Evolutionary conservation across 2,888 invertebrate genomes (phyloP).

Genomic region (Xestobium rufovillosum): DNA sequence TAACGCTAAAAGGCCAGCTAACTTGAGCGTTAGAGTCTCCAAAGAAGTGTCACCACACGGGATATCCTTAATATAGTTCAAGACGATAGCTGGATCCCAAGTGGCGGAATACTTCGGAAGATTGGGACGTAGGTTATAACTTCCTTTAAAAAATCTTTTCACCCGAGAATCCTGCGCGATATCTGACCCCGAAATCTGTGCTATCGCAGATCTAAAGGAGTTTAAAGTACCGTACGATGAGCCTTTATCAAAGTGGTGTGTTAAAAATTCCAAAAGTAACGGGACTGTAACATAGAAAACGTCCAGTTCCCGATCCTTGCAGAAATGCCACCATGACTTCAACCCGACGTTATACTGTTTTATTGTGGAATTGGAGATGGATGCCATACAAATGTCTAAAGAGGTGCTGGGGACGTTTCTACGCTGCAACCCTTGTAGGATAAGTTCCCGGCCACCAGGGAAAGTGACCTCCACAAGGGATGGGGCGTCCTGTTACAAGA

Average conservation of each 20-base stretch:
- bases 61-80: slow-evolving; percentile 17
- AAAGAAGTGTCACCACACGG: slow-evolving; percentile 16
- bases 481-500: slow-evolving; percentile 10
- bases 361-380: slow-evolving; percentile 7
- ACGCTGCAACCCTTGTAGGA: slow-evolving; percentile 5
- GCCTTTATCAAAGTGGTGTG: slow-evolving; percentile 5
- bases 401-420: slow-evolving; percentile 6
- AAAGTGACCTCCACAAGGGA: slow-evolving; percentile 8
- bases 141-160: slow-evolving; percentile 19
- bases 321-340: slow-evolving; percentile 19
- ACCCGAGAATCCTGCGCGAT: not conserved
- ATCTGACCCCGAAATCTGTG: too few species aligned
- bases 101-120: slow-evolving; percentile 19
- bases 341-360: slow-evolving; percentile 18
- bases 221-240: slow-evolving; percentile 11
- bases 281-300: slow-evolving; percentile 1
- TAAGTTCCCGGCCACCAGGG: slow-evolving; percentile 9
- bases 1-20: too few species aligned
- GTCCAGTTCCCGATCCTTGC: slow-evolving; percentile 14
- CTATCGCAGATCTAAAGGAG: slow-evolving; percentile 7
- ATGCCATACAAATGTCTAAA: slow-evolving; percentile 7
- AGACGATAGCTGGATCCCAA: slow-evolving; percentile 23
- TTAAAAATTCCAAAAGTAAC: slow-evolving; percentile 3
- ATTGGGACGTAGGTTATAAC: slow-evolving; percentile 18
- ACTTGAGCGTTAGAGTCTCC: too few species aligned